phyloP scores from a whole-genome alignment of 2,888 invertebrate genomes.

The Megaustenia siamemsis region DNA sequence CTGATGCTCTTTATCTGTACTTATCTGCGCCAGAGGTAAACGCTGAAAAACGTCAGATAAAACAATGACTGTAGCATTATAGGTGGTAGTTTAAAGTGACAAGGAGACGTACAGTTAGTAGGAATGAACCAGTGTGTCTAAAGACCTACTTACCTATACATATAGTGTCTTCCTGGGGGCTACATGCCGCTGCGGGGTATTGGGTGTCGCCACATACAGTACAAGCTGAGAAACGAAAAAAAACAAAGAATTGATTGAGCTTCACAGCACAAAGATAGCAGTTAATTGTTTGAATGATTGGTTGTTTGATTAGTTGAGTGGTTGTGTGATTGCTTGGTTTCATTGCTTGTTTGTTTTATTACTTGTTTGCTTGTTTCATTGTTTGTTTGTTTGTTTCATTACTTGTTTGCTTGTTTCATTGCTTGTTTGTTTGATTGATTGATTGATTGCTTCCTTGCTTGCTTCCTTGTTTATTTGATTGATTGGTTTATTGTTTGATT shows the following conservation, averaged over 20 bases:
- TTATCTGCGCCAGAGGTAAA: neutral
- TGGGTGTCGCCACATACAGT: slow-evolving; percentile 70
- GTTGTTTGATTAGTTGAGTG: no score
- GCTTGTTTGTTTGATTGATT: neutral
- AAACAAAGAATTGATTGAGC: neutral
- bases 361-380: no score
- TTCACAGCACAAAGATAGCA: neutral
- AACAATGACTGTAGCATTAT: neutral
- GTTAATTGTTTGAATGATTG: neutral
- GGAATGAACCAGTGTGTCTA: neutral
- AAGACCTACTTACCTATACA: slow-evolving; percentile 70
- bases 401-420: no score
- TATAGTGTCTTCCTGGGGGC: slow-evolving; percentile 73
- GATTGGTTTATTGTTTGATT: no score
- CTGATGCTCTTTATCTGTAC: no score
- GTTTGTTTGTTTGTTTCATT: no score
- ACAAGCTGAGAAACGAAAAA: slow-evolving; percentile 64
- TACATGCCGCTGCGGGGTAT: slow-evolving; percentile 75
- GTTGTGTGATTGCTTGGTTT: neutral
- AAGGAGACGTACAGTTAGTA: neutral
- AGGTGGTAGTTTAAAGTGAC: neutral
- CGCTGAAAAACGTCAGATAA: neutral
- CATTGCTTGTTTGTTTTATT: no score
- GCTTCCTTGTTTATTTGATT: neutral
- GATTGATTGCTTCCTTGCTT: neutral